phyloP scores from a whole-genome alignment of 1,140 invertebrate genomes.

The Calliphora vicina region DNA sequence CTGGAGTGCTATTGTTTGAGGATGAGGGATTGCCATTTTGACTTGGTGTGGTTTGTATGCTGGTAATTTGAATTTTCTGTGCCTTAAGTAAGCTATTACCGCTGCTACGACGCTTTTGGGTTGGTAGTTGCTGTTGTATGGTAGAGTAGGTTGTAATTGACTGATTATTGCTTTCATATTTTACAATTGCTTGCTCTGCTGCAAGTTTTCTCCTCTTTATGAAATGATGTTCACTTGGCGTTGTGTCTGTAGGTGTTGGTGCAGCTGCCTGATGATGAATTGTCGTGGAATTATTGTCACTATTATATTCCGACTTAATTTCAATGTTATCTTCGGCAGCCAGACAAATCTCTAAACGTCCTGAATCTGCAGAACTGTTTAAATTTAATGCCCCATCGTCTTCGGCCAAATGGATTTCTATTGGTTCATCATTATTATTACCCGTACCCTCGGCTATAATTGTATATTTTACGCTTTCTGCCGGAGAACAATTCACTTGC shows the following conservation, averaged over 20 bases:
- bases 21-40: background rate
- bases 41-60: background rate
- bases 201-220: background rate
- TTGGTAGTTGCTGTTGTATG: background rate
- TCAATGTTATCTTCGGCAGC: slow-evolving; percentile 1
- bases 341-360: slow-evolving; percentile 56
- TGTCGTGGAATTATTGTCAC: background rate
- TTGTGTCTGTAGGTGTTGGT: background rate
- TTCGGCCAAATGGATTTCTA: slow-evolving; percentile 53
- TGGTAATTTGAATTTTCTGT: background rate
- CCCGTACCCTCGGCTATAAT: slow-evolving; percentile 45
- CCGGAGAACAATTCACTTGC: background rate
- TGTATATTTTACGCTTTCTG: slow-evolving; percentile 54
- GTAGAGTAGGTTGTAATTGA: background rate
- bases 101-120: background rate
- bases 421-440: slow-evolving; percentile 23
- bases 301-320: background rate
- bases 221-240: background rate
- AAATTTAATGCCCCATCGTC: slow-evolving; percentile 45
- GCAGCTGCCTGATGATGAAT: background rate
- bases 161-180: background rate
- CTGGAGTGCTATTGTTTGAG: background rate
- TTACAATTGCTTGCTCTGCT: background rate
- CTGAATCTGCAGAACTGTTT: slow-evolving; percentile 52
- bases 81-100: background rate